A percentile compares a stretch with the other conserved stretches of the same genome.
phyloP scores from a whole-genome alignment of 2,113 vertebrate species.

The Pterocles orientalis region DNA sequence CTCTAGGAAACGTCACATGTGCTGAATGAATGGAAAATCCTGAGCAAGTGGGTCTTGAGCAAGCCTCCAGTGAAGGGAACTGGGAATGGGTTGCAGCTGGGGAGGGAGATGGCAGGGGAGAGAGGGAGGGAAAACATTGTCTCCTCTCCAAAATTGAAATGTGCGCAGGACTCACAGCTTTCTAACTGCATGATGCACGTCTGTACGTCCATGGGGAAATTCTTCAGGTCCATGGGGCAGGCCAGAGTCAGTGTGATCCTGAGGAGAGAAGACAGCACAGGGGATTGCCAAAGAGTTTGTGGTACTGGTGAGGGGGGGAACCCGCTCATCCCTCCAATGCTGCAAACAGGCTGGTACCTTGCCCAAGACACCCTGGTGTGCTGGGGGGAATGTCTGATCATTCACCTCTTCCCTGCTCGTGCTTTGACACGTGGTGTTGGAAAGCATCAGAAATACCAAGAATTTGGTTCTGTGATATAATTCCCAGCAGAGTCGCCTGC shows the following conservation, averaged over 20 bases:
- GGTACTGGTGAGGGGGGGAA: neutral
- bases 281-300: neutral
- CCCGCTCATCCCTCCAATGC: neutral
- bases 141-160: neutral
- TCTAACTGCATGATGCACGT: conserved; percentile 99
- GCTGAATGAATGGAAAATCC: neutral
- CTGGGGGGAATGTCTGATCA: neutral
- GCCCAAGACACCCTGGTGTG: neutral
- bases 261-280: conserved; percentile 49
- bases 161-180: conserved; percentile 88
- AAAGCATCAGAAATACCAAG: neutral
- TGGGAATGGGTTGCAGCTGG: neutral
- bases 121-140: neutral
- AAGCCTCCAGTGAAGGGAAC: neutral
- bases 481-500: neutral
- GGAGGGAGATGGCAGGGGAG: neutral
- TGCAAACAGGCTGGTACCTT: neutral
- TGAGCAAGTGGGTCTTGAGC: neutral
- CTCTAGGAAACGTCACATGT: neutral
- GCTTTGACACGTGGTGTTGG: neutral
- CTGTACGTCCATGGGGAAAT: conserved; percentile 99
- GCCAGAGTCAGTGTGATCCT: conserved; percentile 96
- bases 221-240: conserved; percentile 99
- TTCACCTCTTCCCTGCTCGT: neutral
- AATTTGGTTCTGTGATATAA: neutral